Percentiles rank a stretch among this genome's conserved stretches.
Conservation (phyloP, 2,888 invertebrate species). For the Coenonympha glycerion region DNA sequence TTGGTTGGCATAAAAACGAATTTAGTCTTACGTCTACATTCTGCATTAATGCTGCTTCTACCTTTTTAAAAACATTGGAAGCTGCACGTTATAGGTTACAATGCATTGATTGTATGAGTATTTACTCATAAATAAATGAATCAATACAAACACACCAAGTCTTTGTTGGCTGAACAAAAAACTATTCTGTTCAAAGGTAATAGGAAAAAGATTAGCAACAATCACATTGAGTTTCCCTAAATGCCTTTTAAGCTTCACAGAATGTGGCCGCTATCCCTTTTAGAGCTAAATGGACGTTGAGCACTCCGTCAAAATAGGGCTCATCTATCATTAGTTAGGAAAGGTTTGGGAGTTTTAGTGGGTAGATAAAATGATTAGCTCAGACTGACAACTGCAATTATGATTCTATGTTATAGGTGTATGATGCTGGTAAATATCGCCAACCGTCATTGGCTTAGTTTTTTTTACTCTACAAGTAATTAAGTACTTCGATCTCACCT, state of each 20-base stretch:
- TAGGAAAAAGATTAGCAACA: conserved; percentile 6
- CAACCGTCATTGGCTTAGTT: no score
- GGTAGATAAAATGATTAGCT: not conserved
- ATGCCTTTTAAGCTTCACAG: conserved; percentile 12
- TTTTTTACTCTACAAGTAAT: no score
- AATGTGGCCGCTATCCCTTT: conserved; percentile 17
- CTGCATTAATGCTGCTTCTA: no score
- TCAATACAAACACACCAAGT: not conserved
- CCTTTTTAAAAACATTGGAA: no score
- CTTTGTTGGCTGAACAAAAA: not conserved
- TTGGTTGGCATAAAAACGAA: no score
- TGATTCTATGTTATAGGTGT: no score
- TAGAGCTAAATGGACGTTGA: conserved; percentile 21
- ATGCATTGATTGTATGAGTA: not conserved
- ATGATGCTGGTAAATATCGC: no score
- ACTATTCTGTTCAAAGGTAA: not conserved
- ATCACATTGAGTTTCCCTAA: conserved; percentile 8
- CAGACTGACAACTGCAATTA: no score
- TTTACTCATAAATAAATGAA: not conserved
- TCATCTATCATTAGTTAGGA: conserved; percentile 27
- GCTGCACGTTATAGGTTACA: no score
- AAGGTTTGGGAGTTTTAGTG: not conserved
- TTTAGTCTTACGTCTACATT: no score
- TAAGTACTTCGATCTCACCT: no score
- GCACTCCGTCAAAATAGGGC: conserved; percentile 25